Evolutionary conservation across 1,140 invertebrate species (phyloP), one percentile per base, ranked within the genome.

Genomic region (Trypoxylus dichotomus): DNA sequence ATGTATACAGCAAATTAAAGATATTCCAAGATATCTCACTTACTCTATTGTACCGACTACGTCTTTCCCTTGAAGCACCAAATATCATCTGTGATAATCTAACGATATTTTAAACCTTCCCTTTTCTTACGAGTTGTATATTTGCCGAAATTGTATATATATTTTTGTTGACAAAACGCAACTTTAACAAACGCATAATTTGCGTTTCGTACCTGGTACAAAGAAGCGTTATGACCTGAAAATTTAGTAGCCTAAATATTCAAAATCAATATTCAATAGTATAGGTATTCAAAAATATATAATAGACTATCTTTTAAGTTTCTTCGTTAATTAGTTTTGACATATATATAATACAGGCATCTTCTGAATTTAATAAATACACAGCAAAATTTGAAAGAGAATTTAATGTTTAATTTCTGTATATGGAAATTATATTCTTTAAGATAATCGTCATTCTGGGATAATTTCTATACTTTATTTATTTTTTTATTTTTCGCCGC

Each of bases 231-330:
- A 24, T 29, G 60, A 27, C 60, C 60, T 29, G 13, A 27, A 24
- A 68, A 68, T 68, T 68, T 68, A 27, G 7, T 68, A 29, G 24
- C 60, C 60, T 68, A 68, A 24, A 68, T 68, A 68, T 29, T 54
- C 47, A 54, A 68, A 68, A 68, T 68, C 60, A 29, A 68, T 68
- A 68, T 24, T 68, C 24, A 27, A 68, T 68, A 37, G 32, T 37
- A 7, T 37, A 37, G 5, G 32, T 1, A 1, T 5, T 0, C 5
- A 8, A 0, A 37, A 2, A 37, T 37, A 37, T 37, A 1, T 5
- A 37, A 37, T 0, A 37, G 10, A n/a, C n/a, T n/a, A 37, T 37
- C 32, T 5, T 37, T 37, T 37, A 37, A 37, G 10, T 2, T 2
- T 5, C 5, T 8, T 5, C 5, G 32, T 32, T 32, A 32, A 2